These are phyloP conservation scores for Poicephalus meyeri DNA, from an alignment of 2,113 vertebrate genomes.

Conservation along the genomic window DNA sequence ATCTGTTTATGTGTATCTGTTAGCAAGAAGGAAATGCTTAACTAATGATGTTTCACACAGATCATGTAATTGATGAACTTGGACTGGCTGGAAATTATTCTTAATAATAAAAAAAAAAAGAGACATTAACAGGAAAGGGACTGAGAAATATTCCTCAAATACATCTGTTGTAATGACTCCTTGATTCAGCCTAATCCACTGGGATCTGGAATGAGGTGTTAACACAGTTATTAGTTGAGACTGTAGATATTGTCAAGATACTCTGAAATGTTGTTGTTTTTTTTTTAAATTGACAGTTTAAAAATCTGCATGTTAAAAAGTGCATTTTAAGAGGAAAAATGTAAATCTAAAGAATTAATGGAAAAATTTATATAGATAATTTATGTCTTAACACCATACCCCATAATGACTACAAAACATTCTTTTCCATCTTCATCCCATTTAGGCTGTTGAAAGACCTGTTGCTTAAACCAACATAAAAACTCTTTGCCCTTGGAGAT, in stretches of 20 bases:
- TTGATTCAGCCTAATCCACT: not conserved
- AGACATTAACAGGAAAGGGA: not conserved
- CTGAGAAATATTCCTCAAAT: not conserved
- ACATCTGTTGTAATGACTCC: not conserved
- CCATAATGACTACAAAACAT: not conserved
- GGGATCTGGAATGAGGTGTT: not conserved
- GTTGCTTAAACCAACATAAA: conserved; percentile 14
- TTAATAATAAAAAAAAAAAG: not conserved
- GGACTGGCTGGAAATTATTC: not conserved
- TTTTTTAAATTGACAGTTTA: not conserved
- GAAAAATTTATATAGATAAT: not conserved
- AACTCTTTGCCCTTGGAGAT: conserved; percentile 22
- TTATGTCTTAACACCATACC: not conserved
- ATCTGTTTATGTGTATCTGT: not conserved
- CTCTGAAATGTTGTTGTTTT: not conserved
- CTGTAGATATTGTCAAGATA: not conserved
- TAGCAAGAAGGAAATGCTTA: not conserved
- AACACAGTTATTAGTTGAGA: not conserved
- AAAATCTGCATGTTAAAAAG: not conserved
- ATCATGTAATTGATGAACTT: not conserved
- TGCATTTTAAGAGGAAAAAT: not conserved
- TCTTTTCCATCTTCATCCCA: not conserved
- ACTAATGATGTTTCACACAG: not conserved
- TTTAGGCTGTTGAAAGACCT: not conserved
- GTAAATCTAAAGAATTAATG: not conserved